These are phyloP conservation scores for Clepsis dumicolana DNA, from an alignment of 2,888 invertebrate genomes.

Conservation along the genomic window DNA sequence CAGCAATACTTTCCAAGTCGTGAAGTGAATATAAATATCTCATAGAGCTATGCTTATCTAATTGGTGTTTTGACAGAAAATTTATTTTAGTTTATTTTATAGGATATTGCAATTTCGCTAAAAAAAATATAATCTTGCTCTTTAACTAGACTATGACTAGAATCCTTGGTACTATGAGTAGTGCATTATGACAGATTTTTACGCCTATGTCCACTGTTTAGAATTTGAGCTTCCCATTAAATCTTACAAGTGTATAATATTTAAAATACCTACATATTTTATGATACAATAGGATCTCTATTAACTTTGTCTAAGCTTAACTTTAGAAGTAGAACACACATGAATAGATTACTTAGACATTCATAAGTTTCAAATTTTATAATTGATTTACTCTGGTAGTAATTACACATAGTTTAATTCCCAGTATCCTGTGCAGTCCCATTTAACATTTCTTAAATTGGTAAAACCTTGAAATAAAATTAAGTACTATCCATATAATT, in stretches of 20 bases:
- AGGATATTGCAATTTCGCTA: constrained; percentile 35
- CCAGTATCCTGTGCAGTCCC: constrained; percentile 3
- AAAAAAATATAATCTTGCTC: constrained; percentile 39
- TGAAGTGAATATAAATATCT: constrained; percentile 31
- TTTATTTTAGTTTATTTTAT: constrained; percentile 19
- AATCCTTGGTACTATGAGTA: constrained; percentile 15
- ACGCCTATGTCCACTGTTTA: constrained; percentile 54
- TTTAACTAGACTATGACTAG: constrained; percentile 29
- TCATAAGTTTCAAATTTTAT: constrained; percentile 29
- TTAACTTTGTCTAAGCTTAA: constrained; percentile 35
- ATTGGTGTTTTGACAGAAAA: constrained; percentile 45
- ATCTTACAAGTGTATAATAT: constrained; percentile 53
- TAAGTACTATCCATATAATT: neutral
- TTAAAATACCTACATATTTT: constrained; percentile 42
- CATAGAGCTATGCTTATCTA: constrained; percentile 40
- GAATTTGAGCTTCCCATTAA: constrained; percentile 71
- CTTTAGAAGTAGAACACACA: constrained; percentile 38
- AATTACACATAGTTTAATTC: constrained; percentile 11
- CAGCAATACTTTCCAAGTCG: constrained; percentile 20
- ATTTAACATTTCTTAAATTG: neutral
- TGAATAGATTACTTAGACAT: constrained; percentile 38
- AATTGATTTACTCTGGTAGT: constrained; percentile 26
- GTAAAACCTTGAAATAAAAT: neutral
- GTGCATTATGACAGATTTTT: constrained; percentile 27
- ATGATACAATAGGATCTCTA: constrained; percentile 42